A percentile compares a stretch with the other conserved stretches of the same genome.
Evolutionary conservation across 2,888 invertebrate genomes (phyloP).

Genomic region (Aplocera efformata): DNA sequence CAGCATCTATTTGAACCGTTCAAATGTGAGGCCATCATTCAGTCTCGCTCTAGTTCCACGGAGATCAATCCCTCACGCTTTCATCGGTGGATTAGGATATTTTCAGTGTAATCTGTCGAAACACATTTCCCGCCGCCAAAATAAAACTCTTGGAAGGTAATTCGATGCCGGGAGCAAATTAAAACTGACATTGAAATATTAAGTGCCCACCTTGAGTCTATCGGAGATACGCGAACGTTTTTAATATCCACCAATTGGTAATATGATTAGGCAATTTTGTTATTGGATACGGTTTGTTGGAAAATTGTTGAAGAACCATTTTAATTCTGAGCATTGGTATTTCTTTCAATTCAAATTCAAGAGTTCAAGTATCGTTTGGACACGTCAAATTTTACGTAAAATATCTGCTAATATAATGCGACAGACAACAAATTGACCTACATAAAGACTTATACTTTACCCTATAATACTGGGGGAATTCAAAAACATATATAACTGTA

Average conservation of each 20-base stretch:
- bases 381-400: too few relatives aligned
- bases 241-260: constrained; percentile 38
- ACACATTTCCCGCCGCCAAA: constrained; percentile 69
- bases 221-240: constrained; percentile 36
- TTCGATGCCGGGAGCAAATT: constrained; percentile 73
- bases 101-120: constrained; percentile 55
- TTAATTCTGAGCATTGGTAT: too few relatives aligned
- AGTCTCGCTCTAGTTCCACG: constrained; percentile 18
- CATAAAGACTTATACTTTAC: too few relatives aligned
- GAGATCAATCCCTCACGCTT: constrained; percentile 30
- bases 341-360: too few relatives aligned
- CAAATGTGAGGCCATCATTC: neutral
- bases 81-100: constrained; percentile 47
- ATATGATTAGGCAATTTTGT: constrained; percentile 42
- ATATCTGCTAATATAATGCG: too few relatives aligned
- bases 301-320: constrained; percentile 3
- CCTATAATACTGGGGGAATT: too few relatives aligned
- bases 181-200: constrained; percentile 79
- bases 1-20: neutral
- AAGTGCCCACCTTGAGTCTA: constrained; percentile 61
- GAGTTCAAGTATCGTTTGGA: too few relatives aligned
- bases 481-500: too few relatives aligned
- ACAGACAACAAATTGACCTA: too few relatives aligned
- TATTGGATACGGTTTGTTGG: constrained; percentile 26
- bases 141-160: constrained; percentile 75